Percentiles rank a stretch among this genome's conserved stretches.
phyloP scores from a whole-genome alignment of 1,140 invertebrate genomes.

The Drosophila biarmipes region DNA sequence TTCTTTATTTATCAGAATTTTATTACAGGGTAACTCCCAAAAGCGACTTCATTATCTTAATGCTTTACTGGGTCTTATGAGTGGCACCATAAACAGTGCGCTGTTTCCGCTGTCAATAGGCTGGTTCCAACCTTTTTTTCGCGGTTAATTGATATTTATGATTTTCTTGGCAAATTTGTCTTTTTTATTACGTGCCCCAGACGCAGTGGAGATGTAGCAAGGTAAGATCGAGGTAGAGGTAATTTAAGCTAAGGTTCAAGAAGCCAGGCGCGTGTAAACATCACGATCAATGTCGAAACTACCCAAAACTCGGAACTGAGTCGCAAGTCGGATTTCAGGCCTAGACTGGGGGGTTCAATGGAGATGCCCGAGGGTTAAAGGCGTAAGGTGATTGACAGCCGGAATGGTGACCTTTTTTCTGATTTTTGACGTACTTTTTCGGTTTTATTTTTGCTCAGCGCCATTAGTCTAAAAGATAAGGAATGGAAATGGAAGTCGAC shows the following conservation, averaged over 20 bases:
- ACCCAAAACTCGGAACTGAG: slow-evolving; percentile 18
- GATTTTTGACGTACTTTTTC: slow-evolving; percentile 5
- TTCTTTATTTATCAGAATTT: neutral
- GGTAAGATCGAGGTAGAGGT: slow-evolving; percentile 26
- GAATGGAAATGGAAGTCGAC: slow-evolving; percentile 34
- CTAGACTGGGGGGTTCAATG: slow-evolving; percentile 33
- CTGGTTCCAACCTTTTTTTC: slow-evolving; percentile 27
- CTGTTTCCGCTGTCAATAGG: slow-evolving; percentile 55
- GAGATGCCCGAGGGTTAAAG: slow-evolving; percentile 50
- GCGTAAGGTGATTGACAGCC: slow-evolving; percentile 66
- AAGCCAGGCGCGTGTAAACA: slow-evolving; percentile 17
- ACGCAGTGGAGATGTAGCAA: slow-evolving; percentile 13
- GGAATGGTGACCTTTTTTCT: slow-evolving; percentile 37
- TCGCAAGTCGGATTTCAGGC: slow-evolving; percentile 13
- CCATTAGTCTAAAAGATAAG: slow-evolving; percentile 37
- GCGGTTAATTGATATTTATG: slow-evolving; percentile 39
- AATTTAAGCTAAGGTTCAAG: slow-evolving; percentile 36
- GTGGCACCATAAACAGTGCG: slow-evolving; percentile 23
- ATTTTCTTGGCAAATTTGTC: slow-evolving; percentile 32
- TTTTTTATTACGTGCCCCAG: slow-evolving; percentile 39
- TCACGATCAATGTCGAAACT: slow-evolving; percentile 39
- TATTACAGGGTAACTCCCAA: slow-evolving; percentile 7
- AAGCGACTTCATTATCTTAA: slow-evolving; percentile 14
- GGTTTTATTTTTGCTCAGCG: slow-evolving; percentile 22
- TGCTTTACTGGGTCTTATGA: slow-evolving; percentile 33